Conservation (phyloP, 2,797 vertebrate species). For the Diglossa cyanea region DNA sequence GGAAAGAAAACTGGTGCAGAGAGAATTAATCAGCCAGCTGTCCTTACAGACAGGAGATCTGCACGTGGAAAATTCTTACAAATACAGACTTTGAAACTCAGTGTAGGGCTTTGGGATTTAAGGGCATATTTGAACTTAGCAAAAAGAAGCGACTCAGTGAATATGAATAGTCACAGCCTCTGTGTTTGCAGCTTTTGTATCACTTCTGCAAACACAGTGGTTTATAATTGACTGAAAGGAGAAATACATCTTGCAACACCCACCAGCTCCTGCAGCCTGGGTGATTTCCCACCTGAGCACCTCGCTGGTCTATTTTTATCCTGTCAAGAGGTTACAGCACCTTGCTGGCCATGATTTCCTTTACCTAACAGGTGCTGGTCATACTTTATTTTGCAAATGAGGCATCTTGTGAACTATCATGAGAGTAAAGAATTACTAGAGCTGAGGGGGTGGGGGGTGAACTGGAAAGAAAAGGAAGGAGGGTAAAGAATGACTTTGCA, state of each 20-base stretch:
- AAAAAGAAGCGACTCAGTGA: neutral
- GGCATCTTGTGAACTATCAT: neutral
- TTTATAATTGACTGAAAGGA: conserved; percentile 21
- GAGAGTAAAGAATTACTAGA: neutral
- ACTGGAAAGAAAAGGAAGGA: neutral
- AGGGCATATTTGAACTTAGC: neutral
- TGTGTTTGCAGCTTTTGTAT: neutral
- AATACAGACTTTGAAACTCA: neutral
- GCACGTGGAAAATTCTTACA: neutral
- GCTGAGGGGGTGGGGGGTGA: neutral
- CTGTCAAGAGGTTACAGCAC: neutral
- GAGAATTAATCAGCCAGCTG: neutral
- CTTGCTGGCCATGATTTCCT: neutral
- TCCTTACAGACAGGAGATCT: neutral
- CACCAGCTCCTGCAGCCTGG: neutral
- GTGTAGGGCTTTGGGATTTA: neutral
- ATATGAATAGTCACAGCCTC: neutral
- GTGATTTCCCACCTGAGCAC: neutral
- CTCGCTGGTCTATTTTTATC: neutral
- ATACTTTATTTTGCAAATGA: conserved; percentile 22
- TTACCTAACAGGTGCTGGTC: neutral
- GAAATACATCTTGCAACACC: conserved; percentile 14
- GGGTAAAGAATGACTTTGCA: neutral
- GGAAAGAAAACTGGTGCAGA: neutral
- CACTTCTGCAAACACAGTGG: conserved; percentile 2